A percentile compares a stretch with the other conserved stretches of the same genome.
These are phyloP conservation scores for Pyrgus malvae DNA, from an alignment of 2,888 invertebrate species.

Conservation along the genomic window DNA sequence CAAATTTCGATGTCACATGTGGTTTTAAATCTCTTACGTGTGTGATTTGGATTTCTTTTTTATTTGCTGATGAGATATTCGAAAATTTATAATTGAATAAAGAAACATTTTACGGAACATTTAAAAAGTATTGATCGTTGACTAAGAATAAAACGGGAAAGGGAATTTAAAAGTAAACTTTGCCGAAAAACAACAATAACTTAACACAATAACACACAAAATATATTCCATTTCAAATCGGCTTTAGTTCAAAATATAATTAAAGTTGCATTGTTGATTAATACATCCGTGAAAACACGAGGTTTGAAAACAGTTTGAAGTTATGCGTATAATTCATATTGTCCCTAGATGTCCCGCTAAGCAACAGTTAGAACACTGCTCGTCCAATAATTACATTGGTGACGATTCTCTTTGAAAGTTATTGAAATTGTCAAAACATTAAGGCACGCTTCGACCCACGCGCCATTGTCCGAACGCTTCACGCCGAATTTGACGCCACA, in stretches of 20 bases:
- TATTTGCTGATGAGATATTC: neutral
- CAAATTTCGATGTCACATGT: slow-evolving; percentile 62
- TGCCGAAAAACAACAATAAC: neutral
- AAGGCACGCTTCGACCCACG: slow-evolving; percentile 69
- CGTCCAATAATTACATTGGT: slow-evolving; percentile 74
- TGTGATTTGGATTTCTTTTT: neutral
- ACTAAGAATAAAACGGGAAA: neutral
- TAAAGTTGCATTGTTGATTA: slow-evolving; percentile 21
- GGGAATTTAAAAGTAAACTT: slow-evolving; percentile 11
- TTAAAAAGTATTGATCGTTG: neutral
- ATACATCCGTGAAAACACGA: slow-evolving; percentile 25
- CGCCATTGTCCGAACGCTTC: slow-evolving; percentile 53
- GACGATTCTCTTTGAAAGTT: slow-evolving; percentile 62
- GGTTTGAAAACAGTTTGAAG: slow-evolving; percentile 36
- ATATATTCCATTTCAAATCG: slow-evolving; percentile 11
- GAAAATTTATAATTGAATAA: neutral
- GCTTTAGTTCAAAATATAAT: slow-evolving; percentile 16
- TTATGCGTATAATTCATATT: slow-evolving; percentile 57
- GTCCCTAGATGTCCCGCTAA: slow-evolving; percentile 59
- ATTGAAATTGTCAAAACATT: slow-evolving; percentile 72
- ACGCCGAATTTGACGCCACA: slow-evolving; percentile 61
- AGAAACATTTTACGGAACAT: too few species aligned
- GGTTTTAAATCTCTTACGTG: slow-evolving; percentile 35
- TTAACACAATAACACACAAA: slow-evolving; percentile 1
- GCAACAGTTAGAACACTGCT: slow-evolving; percentile 68